Evolutionary conservation across 2,113 vertebrate species (phyloP).

Genomic region (Alligator sinensis): DNA sequence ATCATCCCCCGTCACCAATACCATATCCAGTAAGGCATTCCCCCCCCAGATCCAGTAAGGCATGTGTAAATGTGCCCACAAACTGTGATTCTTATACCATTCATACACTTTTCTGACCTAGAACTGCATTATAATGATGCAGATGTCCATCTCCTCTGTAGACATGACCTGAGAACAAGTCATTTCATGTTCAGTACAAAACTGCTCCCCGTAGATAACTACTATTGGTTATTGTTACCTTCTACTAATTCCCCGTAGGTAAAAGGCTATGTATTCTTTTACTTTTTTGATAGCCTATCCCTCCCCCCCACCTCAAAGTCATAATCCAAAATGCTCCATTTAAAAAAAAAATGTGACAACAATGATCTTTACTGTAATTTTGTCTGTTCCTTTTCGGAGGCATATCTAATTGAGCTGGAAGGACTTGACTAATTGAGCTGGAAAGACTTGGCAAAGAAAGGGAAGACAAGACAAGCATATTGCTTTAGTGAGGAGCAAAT

Average conservation of each 20-base stretch:
- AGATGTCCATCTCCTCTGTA: rapidly evolving
- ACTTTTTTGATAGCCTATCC: background rate
- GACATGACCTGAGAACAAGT: background rate
- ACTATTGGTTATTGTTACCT: background rate
- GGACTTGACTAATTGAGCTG: too few species aligned
- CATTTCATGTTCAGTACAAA: background rate
- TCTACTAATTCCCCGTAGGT: background rate
- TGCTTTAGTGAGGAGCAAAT: background rate
- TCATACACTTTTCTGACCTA: background rate
- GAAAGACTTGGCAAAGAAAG: too few species aligned
- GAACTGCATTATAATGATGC: background rate
- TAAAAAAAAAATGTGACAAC: background rate
- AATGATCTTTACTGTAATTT: background rate
- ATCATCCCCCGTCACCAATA: too few species aligned
- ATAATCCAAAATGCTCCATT: background rate
- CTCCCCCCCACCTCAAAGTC: too few species aligned
- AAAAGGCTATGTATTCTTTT: background rate
- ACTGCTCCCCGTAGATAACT: background rate
- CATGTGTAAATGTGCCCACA: too few species aligned
- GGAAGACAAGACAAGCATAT: background rate
- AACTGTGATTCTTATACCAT: too few species aligned
- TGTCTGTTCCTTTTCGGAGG: background rate
- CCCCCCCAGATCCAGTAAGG: too few species aligned
- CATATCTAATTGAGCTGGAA: too few species aligned
- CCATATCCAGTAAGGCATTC: too few species aligned